Base-by-base conservation (phyloP, 2,113 vertebrate genomes). In the Datnioides undecimradiatus region DNA sequence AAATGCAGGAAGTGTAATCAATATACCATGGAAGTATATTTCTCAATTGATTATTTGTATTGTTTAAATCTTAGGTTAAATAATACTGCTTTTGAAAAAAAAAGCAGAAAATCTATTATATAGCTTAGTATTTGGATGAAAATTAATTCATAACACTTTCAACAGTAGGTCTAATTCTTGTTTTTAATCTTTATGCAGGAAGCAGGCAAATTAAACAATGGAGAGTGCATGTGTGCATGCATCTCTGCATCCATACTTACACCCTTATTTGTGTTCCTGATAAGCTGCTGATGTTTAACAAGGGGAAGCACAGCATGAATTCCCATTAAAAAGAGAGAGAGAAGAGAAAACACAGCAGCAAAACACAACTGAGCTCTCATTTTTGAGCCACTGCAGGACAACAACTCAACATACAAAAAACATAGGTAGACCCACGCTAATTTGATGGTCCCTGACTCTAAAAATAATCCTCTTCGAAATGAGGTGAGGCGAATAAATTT, bases 251-350 rank as follows among this genome's bases (percentile, higher is more conserved):
- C 36, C 38, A 59, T 64, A 62, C 27, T 33, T 25, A 71, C 43
- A 45, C 43, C 34, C 49, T 31, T 54, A 76, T 82, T 84, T 67
- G 51, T 65, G 58, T 73, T 87, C 74, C 66, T 84, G 62, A 86
- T 52, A 38, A 80, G 79, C 82, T 79, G 55, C 74, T 79, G 73
- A 76, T 85, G 72, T 86, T 82, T 66, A 84, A 87, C 69, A 80
- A 79, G 74, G 84, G 46, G 54, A 78, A 76, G 74, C 74, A 38
- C 82, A 82, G 83, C 77, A 70, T 74, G 79, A 64, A 87, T 29
- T 16, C 36, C 54, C 62, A 80, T 75, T 68, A 78, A 79, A 80
- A 78, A 65, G n/a, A 29, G 6, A 63, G 52, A 82, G 34, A 80
- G 29, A 80, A 48, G 40, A 45, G 23, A 66, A 78, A 65, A 19